Conservation (phyloP, 2,888 invertebrate genomes). For the Sympetrum striolatum region DNA sequence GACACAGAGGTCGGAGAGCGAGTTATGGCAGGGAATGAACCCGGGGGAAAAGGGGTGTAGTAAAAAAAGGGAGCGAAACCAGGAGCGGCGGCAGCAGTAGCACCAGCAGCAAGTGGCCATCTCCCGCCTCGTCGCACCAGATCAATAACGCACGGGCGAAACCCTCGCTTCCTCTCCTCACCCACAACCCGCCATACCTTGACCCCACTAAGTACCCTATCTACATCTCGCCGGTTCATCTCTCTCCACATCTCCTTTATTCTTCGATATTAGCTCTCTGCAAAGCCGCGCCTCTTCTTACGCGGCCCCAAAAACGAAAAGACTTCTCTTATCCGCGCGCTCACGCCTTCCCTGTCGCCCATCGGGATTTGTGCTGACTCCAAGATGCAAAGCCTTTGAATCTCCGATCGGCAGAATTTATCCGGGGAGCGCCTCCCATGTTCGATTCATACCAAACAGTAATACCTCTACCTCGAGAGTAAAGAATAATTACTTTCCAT, state of each 20-base stretch:
- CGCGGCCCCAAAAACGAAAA: not conserved
- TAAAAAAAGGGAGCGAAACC: not conserved
- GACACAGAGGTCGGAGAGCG: slow-evolving; percentile 12
- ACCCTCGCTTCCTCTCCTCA: slow-evolving; percentile 31
- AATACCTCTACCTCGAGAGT: no score
- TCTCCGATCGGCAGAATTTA: not conserved
- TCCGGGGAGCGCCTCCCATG: not conserved
- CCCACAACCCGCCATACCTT: slow-evolving; percentile 29
- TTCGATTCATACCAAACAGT: not conserved
- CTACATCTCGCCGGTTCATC: not conserved
- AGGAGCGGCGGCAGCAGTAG: not conserved
- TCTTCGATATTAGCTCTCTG: not conserved
- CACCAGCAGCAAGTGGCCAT: slow-evolving; percentile 42
- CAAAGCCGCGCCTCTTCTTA: not conserved
- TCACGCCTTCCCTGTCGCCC: not conserved
- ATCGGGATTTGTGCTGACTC: not conserved
- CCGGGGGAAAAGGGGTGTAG: not conserved
- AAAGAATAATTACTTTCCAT: no score
- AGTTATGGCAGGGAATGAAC: slow-evolving; percentile 15
- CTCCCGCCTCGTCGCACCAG: slow-evolving; percentile 41
- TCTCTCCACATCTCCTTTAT: not conserved
- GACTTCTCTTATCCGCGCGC: not conserved
- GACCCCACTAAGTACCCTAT: slow-evolving; percentile 25
- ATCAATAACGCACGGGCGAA: slow-evolving; percentile 43
- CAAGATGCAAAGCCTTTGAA: not conserved